Base-by-base conservation (phyloP, 2,888 invertebrate species). In the Sphaeridia pumilis region DNA sequence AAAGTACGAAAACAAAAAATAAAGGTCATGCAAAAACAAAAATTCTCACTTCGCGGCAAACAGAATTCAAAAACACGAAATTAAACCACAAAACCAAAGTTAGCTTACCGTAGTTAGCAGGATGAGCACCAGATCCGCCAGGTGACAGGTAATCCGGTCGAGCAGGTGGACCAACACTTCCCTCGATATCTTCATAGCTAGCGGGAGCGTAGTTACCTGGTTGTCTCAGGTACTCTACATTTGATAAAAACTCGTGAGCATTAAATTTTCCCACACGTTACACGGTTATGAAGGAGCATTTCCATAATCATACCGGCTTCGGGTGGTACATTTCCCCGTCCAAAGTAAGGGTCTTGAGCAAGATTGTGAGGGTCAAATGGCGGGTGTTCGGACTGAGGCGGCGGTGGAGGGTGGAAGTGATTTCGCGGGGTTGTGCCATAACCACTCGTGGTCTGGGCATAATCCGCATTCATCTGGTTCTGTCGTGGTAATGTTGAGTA, bases 141-240 rank as follows among this genome's bases (percentile, higher is more conserved):
- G 60, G 58, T 44, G 63, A 51, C 47, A 61, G 58, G 59, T 65
- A 60, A 55, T 65, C 60, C 62, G 66, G 57, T 60, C 65, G 48
- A 51, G 65, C 58, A 58, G 64, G 54, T 58, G 64, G 55, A 58
- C 67, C 65, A 68, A 66, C 58, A 68, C 67, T 46, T 68, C 69
- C 64, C 65, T 77, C 80, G 67, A 81, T 73, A 69, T 81, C 81
- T 67, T 81, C 80, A 69, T 81, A 81, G 51, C 81, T 80, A 64
- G 81, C 74, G 52, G 74, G 73, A 14, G 66, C 67, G 62, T 73
- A 75, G 17, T 71, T 69, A 25, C 71, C 71, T 55, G 73, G 72
- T 69, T 75, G 75, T 63, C 74, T 70, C 67, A 80, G 68, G 70
- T 79, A 78, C 67, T 78, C 76, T 70, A 55, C 5, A 49, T 34